Evolutionary conservation across 2,113 vertebrate genomes (phyloP), one percentile per base, ranked within the genome.

Genomic region (Sciurus niger): DNA sequence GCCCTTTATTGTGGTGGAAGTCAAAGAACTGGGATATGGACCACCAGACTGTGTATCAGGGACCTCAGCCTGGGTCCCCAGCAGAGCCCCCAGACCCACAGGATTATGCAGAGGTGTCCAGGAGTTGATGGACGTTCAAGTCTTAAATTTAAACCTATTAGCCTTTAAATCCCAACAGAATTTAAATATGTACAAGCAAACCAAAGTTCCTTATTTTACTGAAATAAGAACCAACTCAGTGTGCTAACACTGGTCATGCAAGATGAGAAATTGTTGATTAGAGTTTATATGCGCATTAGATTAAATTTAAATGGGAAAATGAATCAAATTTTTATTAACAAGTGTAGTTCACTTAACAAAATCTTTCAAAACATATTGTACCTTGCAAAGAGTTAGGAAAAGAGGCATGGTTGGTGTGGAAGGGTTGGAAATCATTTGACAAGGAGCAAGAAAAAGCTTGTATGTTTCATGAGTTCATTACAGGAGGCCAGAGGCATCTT

Each of bases 241-340:
- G 37, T 93, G 60, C 22, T 79, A 65, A 92, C 25, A 51, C 11
- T 7, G 48, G 13, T 46, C 46, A 43, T 37, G 25, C 46, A 37
- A 40, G 40, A 93, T 80, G 65, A 80, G 77, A 94, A 84, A 80
- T 6, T 40, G 32, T 2, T 68, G 46, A 82, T 96, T 70, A 92
- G 51, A 93, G 34, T 32, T 87, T 70, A 58, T 76, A 84, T 32
- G 65, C 43, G 20, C 28, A 53, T 84, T 78, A 84, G 65, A 94
- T 87, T 86, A 92, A 70, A 96, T 87, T 76, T 95, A 92, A 96
- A 96, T 73, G 30, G 40, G n/a, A 11, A 76, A 53, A 65, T 34
- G 8, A 79, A 97, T 94, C n/a, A 87, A 86, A 76, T 93, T 87
- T 89, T 80, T 91, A 96, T 96, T 84, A 90, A 67, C 88, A 95